Evolutionary conservation across 2,797 vertebrate species (phyloP).

Genomic region (Trachurus trachurus): DNA sequence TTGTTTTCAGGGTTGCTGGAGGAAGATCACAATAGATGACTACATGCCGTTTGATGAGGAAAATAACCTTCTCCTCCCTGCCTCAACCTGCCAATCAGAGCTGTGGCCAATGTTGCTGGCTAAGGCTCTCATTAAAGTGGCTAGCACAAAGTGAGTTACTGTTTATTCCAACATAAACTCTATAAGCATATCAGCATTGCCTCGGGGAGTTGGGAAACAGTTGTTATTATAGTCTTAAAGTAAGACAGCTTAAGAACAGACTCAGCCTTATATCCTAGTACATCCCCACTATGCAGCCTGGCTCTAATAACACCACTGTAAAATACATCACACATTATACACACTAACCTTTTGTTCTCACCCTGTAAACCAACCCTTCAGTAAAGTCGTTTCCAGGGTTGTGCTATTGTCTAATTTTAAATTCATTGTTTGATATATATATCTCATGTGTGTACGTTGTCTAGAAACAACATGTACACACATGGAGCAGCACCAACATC

Average conservation of each 20-base stretch:
- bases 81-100: constrained; percentile 87
- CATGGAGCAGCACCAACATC: neutral
- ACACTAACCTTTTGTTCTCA: constrained; percentile 19
- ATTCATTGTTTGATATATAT: neutral
- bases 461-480: too few relatives aligned
- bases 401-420: neutral
- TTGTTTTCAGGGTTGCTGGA: constrained; percentile 92
- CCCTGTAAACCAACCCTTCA: neutral
- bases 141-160: constrained; percentile 90
- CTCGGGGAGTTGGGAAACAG: constrained; percentile 3
- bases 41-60: constrained; percentile 92
- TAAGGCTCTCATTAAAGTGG: constrained; percentile 95
- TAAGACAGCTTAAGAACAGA: constrained; percentile 24
- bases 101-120: constrained; percentile 96
- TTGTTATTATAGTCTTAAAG: constrained; percentile 16
- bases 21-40: constrained; percentile 94
- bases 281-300: neutral
- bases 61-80: constrained; percentile 91
- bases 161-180: constrained; percentile 10
- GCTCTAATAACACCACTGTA: constrained; percentile 1
- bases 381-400: neutral
- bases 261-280: neutral
- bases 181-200: neutral
- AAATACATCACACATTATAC: constrained; percentile 11
- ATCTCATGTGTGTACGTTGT: too few relatives aligned